Percentiles rank a stretch among this genome's conserved stretches.
These are phyloP conservation scores for human DNA, from an alignment of 2,113 vertebrate genomes.

Conservation along the genomic window DNA sequence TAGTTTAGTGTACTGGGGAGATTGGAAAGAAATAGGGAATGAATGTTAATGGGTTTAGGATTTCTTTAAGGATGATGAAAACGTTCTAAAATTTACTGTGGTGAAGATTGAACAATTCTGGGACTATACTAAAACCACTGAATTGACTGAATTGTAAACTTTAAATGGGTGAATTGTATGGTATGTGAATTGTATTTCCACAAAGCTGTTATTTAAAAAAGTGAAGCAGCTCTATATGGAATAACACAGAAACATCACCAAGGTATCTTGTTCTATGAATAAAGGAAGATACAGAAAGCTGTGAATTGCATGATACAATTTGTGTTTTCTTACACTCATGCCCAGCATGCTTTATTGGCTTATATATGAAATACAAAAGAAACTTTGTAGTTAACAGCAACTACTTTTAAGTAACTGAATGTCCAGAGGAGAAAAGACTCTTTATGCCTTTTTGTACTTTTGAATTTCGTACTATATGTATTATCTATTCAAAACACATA, in stretches of 20 bases:
- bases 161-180: neutral
- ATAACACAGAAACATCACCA: neutral
- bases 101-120: neutral
- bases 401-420: neutral
- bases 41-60: neutral
- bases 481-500: constrained; percentile 6
- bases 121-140: neutral
- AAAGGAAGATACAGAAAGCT: neutral
- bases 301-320: neutral
- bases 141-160: neutral
- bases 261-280: neutral
- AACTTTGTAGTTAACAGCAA: neutral
- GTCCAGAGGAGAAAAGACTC: neutral
- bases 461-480: neutral
- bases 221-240: neutral
- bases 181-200: neutral
- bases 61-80: neutral
- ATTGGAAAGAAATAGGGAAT: neutral
- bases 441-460: neutral
- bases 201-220: neutral
- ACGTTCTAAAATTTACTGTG: neutral
- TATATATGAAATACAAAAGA: neutral
- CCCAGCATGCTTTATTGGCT: neutral
- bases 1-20: neutral
- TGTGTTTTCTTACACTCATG: neutral